These are phyloP conservation scores for Thamnaconus septentrionalis DNA, from an alignment of 2,113 vertebrate genomes.

Conservation along the genomic window DNA sequence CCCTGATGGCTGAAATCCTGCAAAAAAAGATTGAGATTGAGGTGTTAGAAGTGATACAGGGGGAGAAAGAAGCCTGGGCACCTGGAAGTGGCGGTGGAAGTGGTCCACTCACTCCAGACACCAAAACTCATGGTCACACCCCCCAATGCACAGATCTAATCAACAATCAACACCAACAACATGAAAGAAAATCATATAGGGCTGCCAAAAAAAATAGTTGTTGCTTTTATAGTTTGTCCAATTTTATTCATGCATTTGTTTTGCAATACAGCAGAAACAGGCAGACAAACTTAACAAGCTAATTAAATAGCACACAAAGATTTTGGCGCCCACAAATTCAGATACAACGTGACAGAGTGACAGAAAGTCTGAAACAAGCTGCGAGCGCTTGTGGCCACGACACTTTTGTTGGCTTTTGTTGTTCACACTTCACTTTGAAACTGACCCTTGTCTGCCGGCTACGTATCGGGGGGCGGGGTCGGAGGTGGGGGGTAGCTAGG, in stretches of 20 bases:
- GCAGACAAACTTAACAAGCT: no score
- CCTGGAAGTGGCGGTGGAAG: slow-evolving; percentile 11
- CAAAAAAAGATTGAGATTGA: slow-evolving; percentile 53
- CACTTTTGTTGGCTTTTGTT: slow-evolving; percentile 74
- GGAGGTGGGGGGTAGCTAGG: background rate
- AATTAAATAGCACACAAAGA: no score
- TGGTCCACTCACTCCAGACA: slow-evolving; percentile 25
- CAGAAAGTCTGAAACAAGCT: slow-evolving; percentile 35
- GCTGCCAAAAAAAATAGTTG: no score
- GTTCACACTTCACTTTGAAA: slow-evolving; percentile 91
- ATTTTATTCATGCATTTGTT: no score
- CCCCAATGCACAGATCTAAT: background rate
- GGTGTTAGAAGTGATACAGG: slow-evolving; percentile 75
- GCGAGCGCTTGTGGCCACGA: slow-evolving; percentile 29
- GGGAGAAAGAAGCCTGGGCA: slow-evolving; percentile 43
- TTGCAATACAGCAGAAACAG: no score
- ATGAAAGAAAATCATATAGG: no score
- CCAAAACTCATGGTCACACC: background rate
- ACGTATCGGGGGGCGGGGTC: background rate
- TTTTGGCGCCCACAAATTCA: no score
- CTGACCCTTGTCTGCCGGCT: slow-evolving; percentile 78
- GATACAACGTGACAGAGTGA: no score
- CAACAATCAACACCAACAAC: no score
- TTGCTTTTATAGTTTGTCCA: no score
- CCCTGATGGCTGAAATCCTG: slow-evolving; percentile 72